Base-by-base conservation (phyloP, 2,888 invertebrate genomes). In the Tetrapedia diversipes region DNA sequence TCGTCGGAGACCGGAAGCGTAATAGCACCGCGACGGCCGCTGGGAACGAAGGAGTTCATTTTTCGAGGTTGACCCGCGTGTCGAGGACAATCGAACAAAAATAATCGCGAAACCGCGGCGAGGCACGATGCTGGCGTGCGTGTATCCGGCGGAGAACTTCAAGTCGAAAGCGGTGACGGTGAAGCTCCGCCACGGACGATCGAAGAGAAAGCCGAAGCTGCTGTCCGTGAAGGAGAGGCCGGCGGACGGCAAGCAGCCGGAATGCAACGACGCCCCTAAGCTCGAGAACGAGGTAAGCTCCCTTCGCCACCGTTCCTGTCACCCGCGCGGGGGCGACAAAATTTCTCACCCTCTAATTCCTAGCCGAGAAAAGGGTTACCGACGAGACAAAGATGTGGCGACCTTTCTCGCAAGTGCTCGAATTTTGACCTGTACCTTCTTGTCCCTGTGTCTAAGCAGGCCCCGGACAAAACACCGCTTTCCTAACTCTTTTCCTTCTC, bases 101-200 rank as follows among this genome's bases (percentile, higher is more conserved):
- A 70, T 39, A 66, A 41, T 56, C 66, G 68, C 68, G 67, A 65
- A n/a, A 65, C 34, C 60, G 68, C 37, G 59, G 19, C 27, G 54
- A 24, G 37, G 76, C 53, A 71, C 66, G 69, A 91, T 91, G 91
- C 85, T 91, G 79, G 89, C 91, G 76, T 91, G 91, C 86, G 90
- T 91, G 29, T 90, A 91, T 83, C 91, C 91, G 64, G 80, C 90
- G 80, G 91, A 91, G 82, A 90, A 85, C 86, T 91, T 91, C 80
- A 89, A 87, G 71, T 88, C 89, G 79, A 90, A 90, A 81, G 79
- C 89, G 59, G 89, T 88, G 72, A 89, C 88, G 60, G 88, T 89
- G 59, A 89, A 89, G 76, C 85, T 89, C 57, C 86, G 89, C 16
- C 89, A 88, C 67, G 90, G 89, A 81, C 88, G 87, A 78, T 89